Evolutionary conservation across 2,113 vertebrate genomes (phyloP).

Genomic region (Cranoglanis bouderius): DNA sequence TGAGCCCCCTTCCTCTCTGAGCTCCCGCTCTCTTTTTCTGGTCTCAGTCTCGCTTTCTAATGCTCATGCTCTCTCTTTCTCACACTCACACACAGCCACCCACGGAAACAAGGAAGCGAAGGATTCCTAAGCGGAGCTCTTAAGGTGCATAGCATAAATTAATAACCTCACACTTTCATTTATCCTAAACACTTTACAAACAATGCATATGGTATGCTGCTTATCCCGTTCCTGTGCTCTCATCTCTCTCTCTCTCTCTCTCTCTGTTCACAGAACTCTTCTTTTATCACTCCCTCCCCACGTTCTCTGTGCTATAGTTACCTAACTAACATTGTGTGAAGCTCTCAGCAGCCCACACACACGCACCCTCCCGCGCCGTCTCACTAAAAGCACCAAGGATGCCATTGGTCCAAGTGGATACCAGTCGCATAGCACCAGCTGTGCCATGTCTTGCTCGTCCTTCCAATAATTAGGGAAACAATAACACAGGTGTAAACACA

Average conservation of each 20-base stretch:
- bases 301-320: conserved; percentile 56
- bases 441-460: conserved; percentile 25
- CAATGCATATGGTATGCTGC: neutral
- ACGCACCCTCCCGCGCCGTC: conserved; percentile 47
- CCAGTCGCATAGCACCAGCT: conserved; percentile 41
- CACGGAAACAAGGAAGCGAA: conserved; percentile 29
- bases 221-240: conserved; percentile 19
- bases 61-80: conserved; percentile 44
- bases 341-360: conserved; percentile 61
- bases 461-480: conserved; percentile 21
- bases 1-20: conserved; percentile 47
- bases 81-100: conserved; percentile 44
- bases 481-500: conserved; percentile 16
- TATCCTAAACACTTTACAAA: conserved; percentile 31
- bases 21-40: conserved; percentile 12
- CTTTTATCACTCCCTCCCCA: conserved; percentile 30
- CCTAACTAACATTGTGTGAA: conserved; percentile 61
- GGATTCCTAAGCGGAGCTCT: conserved; percentile 14
- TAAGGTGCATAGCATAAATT: conserved; percentile 3
- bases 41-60: conserved; percentile 35
- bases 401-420: conserved; percentile 53
- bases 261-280: conserved; percentile 8
- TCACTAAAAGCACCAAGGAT: conserved; percentile 43
- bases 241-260: conserved; percentile 20
- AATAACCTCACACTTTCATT: conserved; percentile 26